A percentile compares a stretch with the other conserved stretches of the same genome.
Conservation (phyloP, 2,797 vertebrate genomes). For the Dryobates pubescens region DNA sequence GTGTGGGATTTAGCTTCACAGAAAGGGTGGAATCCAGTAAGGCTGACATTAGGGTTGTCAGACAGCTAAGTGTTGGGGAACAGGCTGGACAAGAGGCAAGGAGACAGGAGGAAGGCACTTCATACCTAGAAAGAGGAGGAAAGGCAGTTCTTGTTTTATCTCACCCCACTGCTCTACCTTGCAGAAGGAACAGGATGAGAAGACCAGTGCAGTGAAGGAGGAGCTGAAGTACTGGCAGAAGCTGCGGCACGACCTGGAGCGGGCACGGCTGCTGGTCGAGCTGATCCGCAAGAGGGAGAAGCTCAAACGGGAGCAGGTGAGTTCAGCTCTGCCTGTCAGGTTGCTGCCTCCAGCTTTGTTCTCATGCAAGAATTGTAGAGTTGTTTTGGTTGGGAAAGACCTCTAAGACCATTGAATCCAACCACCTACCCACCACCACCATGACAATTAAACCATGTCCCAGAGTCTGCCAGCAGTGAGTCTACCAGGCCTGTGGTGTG, state of each 20-base stretch:
- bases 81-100: background rate
- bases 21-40: background rate
- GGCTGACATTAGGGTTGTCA: background rate
- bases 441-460: no score
- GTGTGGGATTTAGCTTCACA: background rate
- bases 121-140: background rate
- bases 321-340: background rate
- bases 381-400: background rate
- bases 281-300: slow-evolving; percentile 93
- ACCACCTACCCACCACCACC: no score
- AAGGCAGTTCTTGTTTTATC: background rate
- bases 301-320: slow-evolving; percentile 91
- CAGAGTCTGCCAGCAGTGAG: background rate
- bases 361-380: background rate
- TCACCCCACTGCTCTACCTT: background rate
- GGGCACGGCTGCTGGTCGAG: slow-evolving; percentile 93
- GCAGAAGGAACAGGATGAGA: slow-evolving; percentile 92
- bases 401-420: background rate
- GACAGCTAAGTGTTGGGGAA: background rate
- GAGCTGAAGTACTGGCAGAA: slow-evolving; percentile 99
- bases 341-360: background rate
- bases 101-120: background rate
- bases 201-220: slow-evolving; percentile 91
- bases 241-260: slow-evolving; percentile 93
- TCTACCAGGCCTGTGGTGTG: background rate